These are phyloP conservation scores for Mythimna lalbum DNA, from an alignment of 2,888 invertebrate genomes.

Conservation along the genomic window DNA sequence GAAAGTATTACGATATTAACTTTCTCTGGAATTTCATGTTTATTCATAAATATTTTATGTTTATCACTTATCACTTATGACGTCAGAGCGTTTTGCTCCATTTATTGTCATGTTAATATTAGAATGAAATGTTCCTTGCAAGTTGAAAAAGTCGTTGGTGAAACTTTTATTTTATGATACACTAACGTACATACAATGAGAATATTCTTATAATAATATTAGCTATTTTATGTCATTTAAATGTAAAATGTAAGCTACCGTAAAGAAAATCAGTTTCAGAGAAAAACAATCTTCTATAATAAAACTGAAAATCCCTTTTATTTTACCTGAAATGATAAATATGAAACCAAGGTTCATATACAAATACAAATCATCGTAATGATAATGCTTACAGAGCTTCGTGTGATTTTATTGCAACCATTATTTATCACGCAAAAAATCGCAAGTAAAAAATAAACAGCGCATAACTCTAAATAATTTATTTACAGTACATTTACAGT, in stretches of 20 bases:
- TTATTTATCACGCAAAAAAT: conserved; percentile 26
- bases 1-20: background rate
- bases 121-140: conserved; percentile 3
- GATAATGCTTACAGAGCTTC: background rate
- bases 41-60: background rate
- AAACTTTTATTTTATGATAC: background rate
- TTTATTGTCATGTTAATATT: conserved; percentile 1
- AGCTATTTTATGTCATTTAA: background rate
- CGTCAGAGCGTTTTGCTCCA: background rate
- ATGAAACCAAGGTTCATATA: background rate
- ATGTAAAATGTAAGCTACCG: background rate
- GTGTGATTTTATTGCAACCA: conserved; percentile 20
- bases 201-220: too few species aligned
- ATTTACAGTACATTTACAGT: conserved; percentile 57
- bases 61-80: background rate
- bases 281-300: conserved; percentile 2
- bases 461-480: conserved; percentile 49
- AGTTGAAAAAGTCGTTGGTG: background rate
- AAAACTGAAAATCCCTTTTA: background rate
- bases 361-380: conserved; percentile 22
- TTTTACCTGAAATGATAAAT: conserved; percentile 9
- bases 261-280: background rate
- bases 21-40: background rate
- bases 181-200: background rate
- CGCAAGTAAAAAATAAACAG: conserved; percentile 16